Conservation (phyloP, 2,113 vertebrate genomes). For the Notothenia rossii region DNA sequence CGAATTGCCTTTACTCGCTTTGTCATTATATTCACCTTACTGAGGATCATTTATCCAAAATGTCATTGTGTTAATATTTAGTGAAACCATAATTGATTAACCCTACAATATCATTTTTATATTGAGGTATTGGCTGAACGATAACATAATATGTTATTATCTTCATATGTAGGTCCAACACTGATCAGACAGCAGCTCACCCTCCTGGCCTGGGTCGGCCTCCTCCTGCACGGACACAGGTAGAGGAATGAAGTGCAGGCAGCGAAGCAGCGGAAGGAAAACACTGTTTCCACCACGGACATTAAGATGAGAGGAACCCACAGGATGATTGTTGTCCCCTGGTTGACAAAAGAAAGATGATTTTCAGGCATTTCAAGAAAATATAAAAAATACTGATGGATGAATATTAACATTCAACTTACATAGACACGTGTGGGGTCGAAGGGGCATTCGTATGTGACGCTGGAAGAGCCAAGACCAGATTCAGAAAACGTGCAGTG, state of each 20-base stretch:
- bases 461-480: conserved; percentile 60
- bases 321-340: conserved; percentile 90
- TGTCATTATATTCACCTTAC: no score
- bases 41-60: no score
- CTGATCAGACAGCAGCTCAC: conserved; percentile 49
- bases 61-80: no score
- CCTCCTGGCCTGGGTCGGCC: conserved; percentile 34
- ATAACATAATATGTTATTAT: no score
- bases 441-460: conserved; percentile 88
- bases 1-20: no score
- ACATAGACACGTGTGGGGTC: conserved; percentile 92
- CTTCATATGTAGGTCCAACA: no score
- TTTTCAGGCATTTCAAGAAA: not conserved
- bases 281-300: conserved; percentile 81
- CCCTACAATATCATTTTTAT: no score
- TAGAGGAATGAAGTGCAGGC: conserved; percentile 81
- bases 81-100: no score
- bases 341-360: conserved; percentile 5
- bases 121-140: no score
- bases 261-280: conserved; percentile 85
- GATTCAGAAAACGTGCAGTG: conserved; percentile 70
- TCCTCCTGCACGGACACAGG: conserved; percentile 81
- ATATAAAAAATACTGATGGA: not conserved
- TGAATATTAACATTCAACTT: conserved; percentile 71
- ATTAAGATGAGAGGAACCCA: conserved; percentile 88